phyloP scores from a whole-genome alignment of 2,797 vertebrate genomes.

The Anas acuta region DNA sequence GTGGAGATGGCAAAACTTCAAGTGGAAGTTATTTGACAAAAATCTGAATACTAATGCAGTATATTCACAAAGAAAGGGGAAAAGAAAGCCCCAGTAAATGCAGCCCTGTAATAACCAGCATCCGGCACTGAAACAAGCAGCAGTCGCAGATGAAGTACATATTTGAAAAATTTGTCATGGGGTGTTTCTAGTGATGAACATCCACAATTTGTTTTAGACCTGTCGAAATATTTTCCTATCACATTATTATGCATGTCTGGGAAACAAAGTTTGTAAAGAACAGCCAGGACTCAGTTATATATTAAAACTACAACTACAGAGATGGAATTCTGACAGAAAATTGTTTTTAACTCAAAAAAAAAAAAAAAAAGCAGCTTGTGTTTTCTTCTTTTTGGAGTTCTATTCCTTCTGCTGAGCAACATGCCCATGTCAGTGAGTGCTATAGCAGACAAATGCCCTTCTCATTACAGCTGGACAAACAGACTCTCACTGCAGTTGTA shows the following conservation, averaged over 20 bases:
- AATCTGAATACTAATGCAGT: neutral
- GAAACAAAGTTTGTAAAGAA: conserved; percentile 7
- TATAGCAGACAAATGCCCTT: neutral
- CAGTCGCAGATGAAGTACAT: conserved; percentile 25
- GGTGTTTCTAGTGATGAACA: conserved; percentile 37
- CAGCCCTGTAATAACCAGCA: conserved; percentile 22
- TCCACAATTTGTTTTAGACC: neutral
- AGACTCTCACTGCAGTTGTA: neutral
- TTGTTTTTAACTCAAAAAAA: neutral
- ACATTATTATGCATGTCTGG: neutral
- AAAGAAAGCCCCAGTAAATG: neutral
- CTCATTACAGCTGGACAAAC: conserved; percentile 27
- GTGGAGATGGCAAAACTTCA: neutral
- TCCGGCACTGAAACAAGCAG: conserved; percentile 23
- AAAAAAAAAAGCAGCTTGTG: neutral
- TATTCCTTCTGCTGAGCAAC: neutral
- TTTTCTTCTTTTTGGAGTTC: neutral
- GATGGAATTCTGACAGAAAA: neutral
- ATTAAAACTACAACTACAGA: conserved; percentile 4
- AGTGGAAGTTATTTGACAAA: neutral
- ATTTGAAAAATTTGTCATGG: conserved; percentile 43
- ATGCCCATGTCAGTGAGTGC: neutral
- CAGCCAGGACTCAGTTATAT: neutral
- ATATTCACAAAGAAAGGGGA: neutral
- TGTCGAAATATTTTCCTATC: conserved; percentile 19